Base-by-base conservation (phyloP, 2,888 invertebrate genomes). In the Drosophila nigritarsus region DNA sequence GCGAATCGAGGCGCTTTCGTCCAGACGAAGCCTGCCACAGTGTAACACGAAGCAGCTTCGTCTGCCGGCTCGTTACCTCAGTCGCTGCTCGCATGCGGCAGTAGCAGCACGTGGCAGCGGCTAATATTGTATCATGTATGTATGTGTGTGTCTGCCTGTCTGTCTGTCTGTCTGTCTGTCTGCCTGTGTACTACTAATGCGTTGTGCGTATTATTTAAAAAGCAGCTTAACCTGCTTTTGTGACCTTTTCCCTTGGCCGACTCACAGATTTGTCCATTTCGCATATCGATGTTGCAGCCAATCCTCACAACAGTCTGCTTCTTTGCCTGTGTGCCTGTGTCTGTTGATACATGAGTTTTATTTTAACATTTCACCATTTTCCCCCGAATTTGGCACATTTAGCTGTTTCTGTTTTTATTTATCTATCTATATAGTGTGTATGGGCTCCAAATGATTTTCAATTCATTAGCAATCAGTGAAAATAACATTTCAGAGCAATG, bases 171-270 rank as follows among this genome's bases (percentile, higher is more conserved):
- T 36, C 63, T 34, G 53, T 13, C 34, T 60, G 48, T 8, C 45
- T 42, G 65, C 36, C 63, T 63, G 50, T 45, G 56, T 73, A 15
- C 20, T 20, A 73, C 75, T 80, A 74, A 72, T 81, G 79, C 79
- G 74, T 73, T 69, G 74, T 82, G 82, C 84, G 87, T 80, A 80
- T 82, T 84, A 84, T 85, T 85, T 87, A 83, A 83, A 80, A 87
- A 85, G 75, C 87, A 83, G 86, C 86, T 87, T 88, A 87, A 87
- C 88, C 86, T 83, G 88, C 88, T 87, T 88, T 88, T 82, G 80
- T 83, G 88, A 88, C 86, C 86, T 88, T 88, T 87, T 88, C 81
- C 82, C 82, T 70, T 77, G 83, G 79, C 83, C 81, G 73, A 65
- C 75, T 65, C 56, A 65, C 84, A 75, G 82, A 80, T 80, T 83